Evolutionary conservation across 37 sponge, comb jelly and placozoan genomes (phyloP).

Genomic region (Spongilla lacustris): DNA sequence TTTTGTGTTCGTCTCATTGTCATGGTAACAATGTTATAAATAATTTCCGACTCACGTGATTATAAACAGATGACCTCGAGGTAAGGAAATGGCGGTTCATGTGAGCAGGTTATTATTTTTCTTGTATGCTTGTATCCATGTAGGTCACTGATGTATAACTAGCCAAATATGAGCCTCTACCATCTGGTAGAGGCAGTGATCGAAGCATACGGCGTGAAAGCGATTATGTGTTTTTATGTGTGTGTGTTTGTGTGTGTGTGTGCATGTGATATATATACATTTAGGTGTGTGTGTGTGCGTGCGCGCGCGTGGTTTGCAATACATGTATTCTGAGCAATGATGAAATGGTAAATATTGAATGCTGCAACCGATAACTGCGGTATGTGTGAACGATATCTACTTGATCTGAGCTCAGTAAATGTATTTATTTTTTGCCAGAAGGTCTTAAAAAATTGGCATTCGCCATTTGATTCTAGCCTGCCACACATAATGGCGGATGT

Average conservation of each 20-base stretch:
- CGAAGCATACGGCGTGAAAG: background rate
- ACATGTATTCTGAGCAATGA: background rate
- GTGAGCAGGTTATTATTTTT: background rate
- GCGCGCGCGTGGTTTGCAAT: background rate
- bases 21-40: background rate
- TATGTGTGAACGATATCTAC: background rate
- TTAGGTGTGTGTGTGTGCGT: background rate
- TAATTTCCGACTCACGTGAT: background rate
- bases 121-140: background rate
- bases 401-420: background rate
- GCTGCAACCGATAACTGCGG: background rate
- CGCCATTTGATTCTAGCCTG: no score
- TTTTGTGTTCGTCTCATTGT: background rate
- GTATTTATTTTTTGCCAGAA: no score
- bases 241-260: background rate
- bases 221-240: background rate
- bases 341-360: background rate
- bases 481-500: no score
- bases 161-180: background rate
- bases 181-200: background rate
- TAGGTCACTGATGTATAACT: background rate
- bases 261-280: background rate
- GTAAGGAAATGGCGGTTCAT: background rate
- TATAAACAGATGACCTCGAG: background rate
- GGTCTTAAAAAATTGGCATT: no score